These are phyloP conservation scores for Phataginus tetradactyla DNA, from an alignment of 2,797 vertebrate species.

Conservation along the genomic window DNA sequence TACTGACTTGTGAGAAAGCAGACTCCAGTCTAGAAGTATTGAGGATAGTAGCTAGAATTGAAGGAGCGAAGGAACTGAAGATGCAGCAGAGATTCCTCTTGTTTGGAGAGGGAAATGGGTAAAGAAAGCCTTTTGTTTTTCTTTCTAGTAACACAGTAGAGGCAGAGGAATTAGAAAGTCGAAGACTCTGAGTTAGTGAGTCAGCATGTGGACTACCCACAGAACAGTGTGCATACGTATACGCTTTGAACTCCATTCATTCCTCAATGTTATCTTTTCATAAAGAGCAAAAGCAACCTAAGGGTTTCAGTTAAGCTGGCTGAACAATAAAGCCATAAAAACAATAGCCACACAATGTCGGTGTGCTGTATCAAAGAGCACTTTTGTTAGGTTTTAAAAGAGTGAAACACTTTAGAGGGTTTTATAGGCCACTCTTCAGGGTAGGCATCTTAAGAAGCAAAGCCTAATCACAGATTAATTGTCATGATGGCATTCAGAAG, in stretches of 20 bases:
- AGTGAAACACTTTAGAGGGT: conserved; percentile 66
- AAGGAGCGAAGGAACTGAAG: conserved; percentile 3
- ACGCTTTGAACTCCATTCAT: neutral
- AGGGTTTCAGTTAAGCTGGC: conserved; percentile 35
- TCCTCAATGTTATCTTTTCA: conserved; percentile 15
- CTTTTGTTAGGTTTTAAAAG: conserved; percentile 33
- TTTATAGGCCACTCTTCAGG: conserved; percentile 66
- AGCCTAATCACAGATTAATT: conserved; percentile 71
- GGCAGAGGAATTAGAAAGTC: neutral
- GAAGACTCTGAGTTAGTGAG: neutral
- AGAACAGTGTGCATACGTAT: neutral
- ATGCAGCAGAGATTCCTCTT: neutral
- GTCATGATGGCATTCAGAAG: conserved; percentile 61
- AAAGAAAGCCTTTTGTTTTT: neutral
- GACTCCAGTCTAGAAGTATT: neutral
- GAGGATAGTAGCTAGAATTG: neutral
- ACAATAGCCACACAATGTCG: conserved; percentile 20
- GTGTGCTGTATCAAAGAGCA: conserved; percentile 34
- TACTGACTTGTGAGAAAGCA: neutral
- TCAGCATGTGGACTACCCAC: neutral
- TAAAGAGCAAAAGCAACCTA: conserved; percentile 40
- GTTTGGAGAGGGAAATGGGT: neutral
- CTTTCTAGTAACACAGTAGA: neutral
- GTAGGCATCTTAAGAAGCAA: conserved; percentile 68
- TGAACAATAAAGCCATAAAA: conserved; percentile 64